A percentile compares a stretch with the other conserved stretches of the same genome.
phyloP scores from a whole-genome alignment of 2,797 vertebrate species.

The Pelodytes ibericus region DNA sequence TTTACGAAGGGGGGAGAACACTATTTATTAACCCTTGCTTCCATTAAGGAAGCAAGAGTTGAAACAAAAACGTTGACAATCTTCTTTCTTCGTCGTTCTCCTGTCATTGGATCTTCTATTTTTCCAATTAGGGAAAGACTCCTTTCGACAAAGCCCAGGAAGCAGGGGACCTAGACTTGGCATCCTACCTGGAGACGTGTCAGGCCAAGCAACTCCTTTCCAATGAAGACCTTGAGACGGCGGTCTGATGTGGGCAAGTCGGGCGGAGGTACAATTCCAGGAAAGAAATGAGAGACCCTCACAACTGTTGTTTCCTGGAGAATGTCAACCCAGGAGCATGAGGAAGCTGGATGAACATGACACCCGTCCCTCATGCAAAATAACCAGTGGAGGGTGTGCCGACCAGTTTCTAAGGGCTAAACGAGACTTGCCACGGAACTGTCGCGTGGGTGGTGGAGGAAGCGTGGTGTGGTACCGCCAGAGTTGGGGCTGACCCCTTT shows the following conservation, averaged over 20 bases:
- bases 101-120: not conserved
- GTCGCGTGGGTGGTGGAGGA: constrained; percentile 23
- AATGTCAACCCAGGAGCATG: constrained; percentile 37
- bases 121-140: constrained; percentile 83
- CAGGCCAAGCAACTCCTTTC: constrained; percentile 74
- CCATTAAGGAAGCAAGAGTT: no score
- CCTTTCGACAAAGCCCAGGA: constrained; percentile 86
- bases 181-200: constrained; percentile 80
- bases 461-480: constrained; percentile 4
- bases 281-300: constrained; percentile 46
- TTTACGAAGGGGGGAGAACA: no score
- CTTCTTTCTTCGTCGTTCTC: no score
- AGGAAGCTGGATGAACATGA: constrained; percentile 54
- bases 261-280: constrained; percentile 31
- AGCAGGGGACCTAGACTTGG: constrained; percentile 85
- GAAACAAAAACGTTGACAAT: no score
- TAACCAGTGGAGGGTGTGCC: constrained; percentile 65
- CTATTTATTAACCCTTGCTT: no score
- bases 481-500: constrained; percentile 28
- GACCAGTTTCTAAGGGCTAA: constrained; percentile 76
- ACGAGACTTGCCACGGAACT: constrained; percentile 63
- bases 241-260: constrained; percentile 80
- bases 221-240: constrained; percentile 93
- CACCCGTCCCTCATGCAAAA: constrained; percentile 62
- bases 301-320: constrained; percentile 24